These are phyloP conservation scores for Tympanuchus pallidicinctus DNA, from an alignment of 2,113 vertebrate genomes.

Conservation along the genomic window DNA sequence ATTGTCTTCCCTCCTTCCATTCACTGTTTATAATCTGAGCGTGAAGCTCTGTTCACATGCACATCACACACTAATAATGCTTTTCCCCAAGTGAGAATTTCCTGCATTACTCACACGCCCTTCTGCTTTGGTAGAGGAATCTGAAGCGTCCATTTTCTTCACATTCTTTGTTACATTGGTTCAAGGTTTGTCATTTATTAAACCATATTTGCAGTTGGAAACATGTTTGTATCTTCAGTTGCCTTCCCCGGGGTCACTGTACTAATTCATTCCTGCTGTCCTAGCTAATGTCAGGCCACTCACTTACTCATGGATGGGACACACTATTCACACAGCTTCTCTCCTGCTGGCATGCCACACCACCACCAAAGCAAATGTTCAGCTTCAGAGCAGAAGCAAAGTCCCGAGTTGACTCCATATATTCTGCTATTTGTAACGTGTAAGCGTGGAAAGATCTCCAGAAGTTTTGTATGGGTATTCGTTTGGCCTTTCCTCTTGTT, in stretches of 20 bases:
- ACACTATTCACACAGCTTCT: not conserved
- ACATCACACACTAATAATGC: not conserved
- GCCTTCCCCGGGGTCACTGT: not conserved
- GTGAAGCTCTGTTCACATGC: not conserved
- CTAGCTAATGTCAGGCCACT: not conserved
- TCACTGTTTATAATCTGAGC: not conserved
- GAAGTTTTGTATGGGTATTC: not conserved
- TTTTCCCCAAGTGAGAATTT: not conserved
- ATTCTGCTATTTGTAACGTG: not conserved
- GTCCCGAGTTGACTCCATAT: not conserved
- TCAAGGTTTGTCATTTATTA: not conserved
- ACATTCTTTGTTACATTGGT: not conserved
- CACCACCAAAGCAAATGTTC: not conserved
- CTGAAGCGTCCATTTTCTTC: not conserved
- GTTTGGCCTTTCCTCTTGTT: not conserved
- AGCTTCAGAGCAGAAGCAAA: not conserved
- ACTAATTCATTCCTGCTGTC: not conserved
- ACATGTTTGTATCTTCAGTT: not conserved
- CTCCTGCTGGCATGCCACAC: not conserved
- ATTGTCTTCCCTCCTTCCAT: not conserved
- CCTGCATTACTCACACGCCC: not conserved
- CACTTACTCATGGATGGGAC: not conserved
- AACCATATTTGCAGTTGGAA: not conserved
- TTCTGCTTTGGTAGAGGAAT: not conserved
- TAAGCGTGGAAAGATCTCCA: not conserved